Evolutionary conservation across 2,888 invertebrate species (phyloP), one percentile per base, ranked within the genome.

Genomic region (Microctonus hyperodae): DNA sequence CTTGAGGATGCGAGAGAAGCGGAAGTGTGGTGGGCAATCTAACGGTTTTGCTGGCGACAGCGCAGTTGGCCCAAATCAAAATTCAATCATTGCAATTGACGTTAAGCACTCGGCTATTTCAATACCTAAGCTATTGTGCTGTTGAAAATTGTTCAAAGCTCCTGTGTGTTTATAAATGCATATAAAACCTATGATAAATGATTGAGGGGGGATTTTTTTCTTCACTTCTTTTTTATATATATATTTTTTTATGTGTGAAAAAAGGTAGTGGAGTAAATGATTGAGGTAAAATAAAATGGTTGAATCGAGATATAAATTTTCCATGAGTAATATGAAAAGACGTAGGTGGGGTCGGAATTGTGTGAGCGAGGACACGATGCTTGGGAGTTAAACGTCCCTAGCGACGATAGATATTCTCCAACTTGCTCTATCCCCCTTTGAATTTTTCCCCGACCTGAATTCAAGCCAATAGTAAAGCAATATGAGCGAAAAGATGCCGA

Each of bases 401-500:
- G 31, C 13, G 31, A 31, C 55, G 13, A 55, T 55, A 55, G 55
- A 55, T 31, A 31, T 20, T 33, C 55, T 31, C 16, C 33, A 25
- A 48, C 48, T 44, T 59, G 55, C 35, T 58, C 48, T 50, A 53
- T 25, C 13, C 64, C 67, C 61, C 51, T 28, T 25, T 67, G 65
- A 68, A 70, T 65, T 69, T 69, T 64, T 60, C 25, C 20, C 16
- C 48, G 59, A 61, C 61, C 58, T 58, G 56, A 51, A 63, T 69
- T 61, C 28, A 50, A 48, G 65, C 69, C 66, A 69, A 70, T 72
- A 50, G 66, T 68, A 67, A 67, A 72, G 70, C 72, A 69, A 72
- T 70, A 72, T 70, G 48, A 22, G 59, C 78, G 64, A 63, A 70
- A 70, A 71, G 73, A 81, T 80, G 72, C 78, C 78, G 63, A 62